Conservation (phyloP, 2,113 vertebrate genomes). For the Chrysochloris asiatica region DNA sequence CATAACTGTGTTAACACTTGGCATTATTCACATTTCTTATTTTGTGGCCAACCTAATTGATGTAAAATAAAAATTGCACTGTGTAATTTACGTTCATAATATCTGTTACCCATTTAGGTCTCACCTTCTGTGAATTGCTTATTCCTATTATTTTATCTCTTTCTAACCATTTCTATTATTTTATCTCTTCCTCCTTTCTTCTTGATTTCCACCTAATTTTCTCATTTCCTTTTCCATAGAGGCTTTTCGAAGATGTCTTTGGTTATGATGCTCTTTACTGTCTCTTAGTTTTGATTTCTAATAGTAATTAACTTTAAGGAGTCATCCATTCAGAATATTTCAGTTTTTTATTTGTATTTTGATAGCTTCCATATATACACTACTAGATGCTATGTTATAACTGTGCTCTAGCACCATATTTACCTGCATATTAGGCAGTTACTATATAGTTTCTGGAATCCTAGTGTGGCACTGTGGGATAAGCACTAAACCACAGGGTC, state of each 20-base stretch:
- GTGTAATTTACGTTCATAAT: not conserved
- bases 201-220: not conserved
- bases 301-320: not conserved
- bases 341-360: slow-evolving; percentile 2
- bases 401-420: not conserved
- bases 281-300: not conserved
- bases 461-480: no score
- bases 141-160: not conserved
- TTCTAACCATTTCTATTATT: not conserved
- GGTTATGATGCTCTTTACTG: not conserved
- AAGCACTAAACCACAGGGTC: no score
- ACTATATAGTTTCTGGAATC: no score
- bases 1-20: not conserved
- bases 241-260: not conserved
- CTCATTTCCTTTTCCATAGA: not conserved
- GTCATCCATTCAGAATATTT: not conserved
- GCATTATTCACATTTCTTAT: not conserved
- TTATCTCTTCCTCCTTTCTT: not conserved
- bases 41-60: not conserved
- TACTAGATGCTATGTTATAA: not conserved
- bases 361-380: not conserved
- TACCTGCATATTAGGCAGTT: not conserved
- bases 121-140: not conserved
- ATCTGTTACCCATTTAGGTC: not conserved
- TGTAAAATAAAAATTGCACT: not conserved